phyloP scores from a whole-genome alignment of 2,113 vertebrate genomes.

The Nycticryphes semicollaris region DNA sequence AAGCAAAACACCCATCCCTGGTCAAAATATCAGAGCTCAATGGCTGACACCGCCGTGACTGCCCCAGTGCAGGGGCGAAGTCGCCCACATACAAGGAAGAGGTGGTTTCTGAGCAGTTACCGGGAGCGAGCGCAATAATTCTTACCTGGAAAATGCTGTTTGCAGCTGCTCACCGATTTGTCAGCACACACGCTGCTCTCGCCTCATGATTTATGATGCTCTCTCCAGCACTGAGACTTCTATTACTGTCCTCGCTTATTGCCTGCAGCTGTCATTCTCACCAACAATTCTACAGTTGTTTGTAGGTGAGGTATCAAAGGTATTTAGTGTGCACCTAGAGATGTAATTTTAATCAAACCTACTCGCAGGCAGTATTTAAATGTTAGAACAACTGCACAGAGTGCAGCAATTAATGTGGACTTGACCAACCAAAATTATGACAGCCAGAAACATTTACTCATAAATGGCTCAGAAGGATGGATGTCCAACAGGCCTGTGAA shows the following conservation, averaged over 20 bases:
- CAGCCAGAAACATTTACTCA: background rate
- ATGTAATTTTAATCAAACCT: conserved; percentile 58
- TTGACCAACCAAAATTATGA: conserved; percentile 15
- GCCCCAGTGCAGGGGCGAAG: background rate
- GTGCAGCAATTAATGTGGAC: conserved; percentile 6
- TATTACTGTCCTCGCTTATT: conserved; percentile 75
- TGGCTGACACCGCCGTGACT: background rate
- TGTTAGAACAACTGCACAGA: background rate
- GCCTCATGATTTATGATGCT: conserved; percentile 70
- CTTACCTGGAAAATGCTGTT: conserved; percentile 74
- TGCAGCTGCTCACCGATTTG: conserved; percentile 69
- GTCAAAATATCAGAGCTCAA: background rate
- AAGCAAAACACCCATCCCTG: background rate
- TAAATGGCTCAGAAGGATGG: conserved; percentile 19
- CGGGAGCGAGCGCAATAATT: conserved; percentile 63
- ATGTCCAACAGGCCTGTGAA: background rate
- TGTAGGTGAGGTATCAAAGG: conserved; percentile 75
- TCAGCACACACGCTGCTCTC: conserved; percentile 53
- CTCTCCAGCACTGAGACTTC: conserved; percentile 65
- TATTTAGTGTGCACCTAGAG: conserved; percentile 57
- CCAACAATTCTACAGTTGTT: conserved; percentile 68
- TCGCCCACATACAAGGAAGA: conserved; percentile 3
- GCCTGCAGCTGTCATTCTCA: conserved; percentile 79
- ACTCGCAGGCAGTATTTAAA: conserved; percentile 25
- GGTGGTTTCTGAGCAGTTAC: conserved; percentile 74